These are phyloP conservation scores for Tragulus kanchil DNA, from an alignment of 2,113 vertebrate species.

Conservation along the genomic window DNA sequence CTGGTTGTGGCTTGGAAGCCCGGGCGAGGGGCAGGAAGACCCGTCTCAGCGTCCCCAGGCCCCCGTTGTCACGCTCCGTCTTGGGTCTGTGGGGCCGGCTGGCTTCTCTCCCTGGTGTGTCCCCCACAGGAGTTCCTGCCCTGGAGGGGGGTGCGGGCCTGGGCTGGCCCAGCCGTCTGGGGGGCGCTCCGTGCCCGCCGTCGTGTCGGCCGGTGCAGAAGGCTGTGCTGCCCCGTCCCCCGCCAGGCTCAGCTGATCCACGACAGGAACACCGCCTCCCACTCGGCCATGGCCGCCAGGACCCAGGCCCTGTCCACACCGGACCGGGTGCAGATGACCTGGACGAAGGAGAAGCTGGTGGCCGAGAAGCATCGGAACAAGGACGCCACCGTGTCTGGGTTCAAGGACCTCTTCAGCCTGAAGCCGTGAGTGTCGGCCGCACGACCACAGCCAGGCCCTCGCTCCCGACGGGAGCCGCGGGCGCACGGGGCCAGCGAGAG, in stretches of 20 bases:
- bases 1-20: background rate
- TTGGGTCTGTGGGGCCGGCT: background rate
- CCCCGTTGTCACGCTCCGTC: rapidly evolving
- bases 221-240: rapidly evolving
- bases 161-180: rapidly evolving
- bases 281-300: slow-evolving; percentile 78
- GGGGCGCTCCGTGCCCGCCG: background rate
- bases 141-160: rapidly evolving
- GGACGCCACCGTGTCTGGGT: slow-evolving; percentile 87
- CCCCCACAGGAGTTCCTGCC: background rate
- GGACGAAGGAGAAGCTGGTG: slow-evolving; percentile 97
- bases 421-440: slow-evolving; percentile 94
- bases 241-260: slow-evolving; percentile 96
- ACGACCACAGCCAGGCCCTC: background rate
- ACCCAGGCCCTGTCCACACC: slow-evolving; percentile 82
- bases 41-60: rapidly evolving
- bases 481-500: background rate
- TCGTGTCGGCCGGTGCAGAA: background rate
- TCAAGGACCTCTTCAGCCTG: slow-evolving; percentile 97
- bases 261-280: slow-evolving; percentile 95
- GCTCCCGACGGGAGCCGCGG: background rate
- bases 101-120: rapidly evolving
- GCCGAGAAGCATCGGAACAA: slow-evolving; percentile 92
- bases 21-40: background rate
- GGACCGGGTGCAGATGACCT: slow-evolving; percentile 97